Conservation (phyloP, 2,888 invertebrate species). For the Lysandra bellargus region DNA sequence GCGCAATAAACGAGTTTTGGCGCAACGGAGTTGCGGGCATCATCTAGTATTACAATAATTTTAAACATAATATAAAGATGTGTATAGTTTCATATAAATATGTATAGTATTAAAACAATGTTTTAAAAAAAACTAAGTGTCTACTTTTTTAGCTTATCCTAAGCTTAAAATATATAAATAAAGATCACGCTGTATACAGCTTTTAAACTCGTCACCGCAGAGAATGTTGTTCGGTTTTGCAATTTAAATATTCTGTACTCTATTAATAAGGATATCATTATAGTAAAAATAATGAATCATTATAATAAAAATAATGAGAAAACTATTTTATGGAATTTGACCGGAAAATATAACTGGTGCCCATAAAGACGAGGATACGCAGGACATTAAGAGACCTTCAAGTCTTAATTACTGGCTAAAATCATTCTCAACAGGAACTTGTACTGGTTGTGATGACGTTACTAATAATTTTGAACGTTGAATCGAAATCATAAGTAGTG, state of each 20-base stretch:
- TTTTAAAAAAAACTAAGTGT: no score
- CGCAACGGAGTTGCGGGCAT: no score
- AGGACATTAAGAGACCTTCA: background rate
- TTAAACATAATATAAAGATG: no score
- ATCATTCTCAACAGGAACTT: background rate
- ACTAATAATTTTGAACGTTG: background rate
- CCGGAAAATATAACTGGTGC: background rate
- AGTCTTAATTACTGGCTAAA: background rate
- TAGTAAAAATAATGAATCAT: background rate
- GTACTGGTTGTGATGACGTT: background rate
- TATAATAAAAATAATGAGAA: constrained; percentile 13
- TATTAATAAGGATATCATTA: constrained; percentile 12
- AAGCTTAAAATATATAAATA: constrained; percentile 12
- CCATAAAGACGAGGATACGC: constrained; percentile 4
- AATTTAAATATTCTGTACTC: constrained; percentile 40
- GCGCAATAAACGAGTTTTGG: no score
- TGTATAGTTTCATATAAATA: no score
- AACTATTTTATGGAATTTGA: constrained; percentile 3
- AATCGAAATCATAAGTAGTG: no score
- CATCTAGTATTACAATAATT: no score
- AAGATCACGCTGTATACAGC: constrained; percentile 38
- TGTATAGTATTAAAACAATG: no score
- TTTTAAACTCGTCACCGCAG: constrained; percentile 34
- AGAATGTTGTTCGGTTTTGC: constrained; percentile 43
- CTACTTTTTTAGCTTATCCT: background rate